A percentile compares a stretch with the other conserved stretches of the same genome.
These are phyloP conservation scores for Philhelius pedissequus DNA, from an alignment of 2,888 invertebrate genomes.

Conservation along the genomic window DNA sequence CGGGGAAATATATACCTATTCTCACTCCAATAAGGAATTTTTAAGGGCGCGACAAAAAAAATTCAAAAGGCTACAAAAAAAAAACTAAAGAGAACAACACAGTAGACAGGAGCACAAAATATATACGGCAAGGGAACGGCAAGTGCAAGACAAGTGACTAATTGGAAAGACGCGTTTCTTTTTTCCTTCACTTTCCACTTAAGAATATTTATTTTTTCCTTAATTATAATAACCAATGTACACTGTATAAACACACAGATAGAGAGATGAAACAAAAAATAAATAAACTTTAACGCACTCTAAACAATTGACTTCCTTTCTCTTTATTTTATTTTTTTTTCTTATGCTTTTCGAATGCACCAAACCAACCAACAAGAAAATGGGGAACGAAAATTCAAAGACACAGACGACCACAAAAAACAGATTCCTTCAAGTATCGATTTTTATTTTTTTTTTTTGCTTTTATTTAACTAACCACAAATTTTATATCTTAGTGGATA, in stretches of 20 bases:
- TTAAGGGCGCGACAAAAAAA: conserved; percentile 58
- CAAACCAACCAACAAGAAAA: conserved; percentile 31
- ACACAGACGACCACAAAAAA: conserved; percentile 47
- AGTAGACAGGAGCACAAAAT: conserved; percentile 17
- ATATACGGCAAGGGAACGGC: neutral
- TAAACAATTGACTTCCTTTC: conserved; percentile 29
- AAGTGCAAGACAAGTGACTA: conserved; percentile 34
- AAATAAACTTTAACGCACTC: conserved; percentile 33
- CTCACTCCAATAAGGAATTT: conserved; percentile 22
- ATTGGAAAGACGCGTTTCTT: conserved; percentile 47
- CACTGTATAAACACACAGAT: conserved; percentile 41
- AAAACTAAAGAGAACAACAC: conserved; percentile 11
- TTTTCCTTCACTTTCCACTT: neutral
- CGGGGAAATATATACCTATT: neutral
- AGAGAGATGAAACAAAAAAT: neutral
- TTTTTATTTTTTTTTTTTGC: conserved; percentile 44
- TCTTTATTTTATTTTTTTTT: conserved; percentile 10
- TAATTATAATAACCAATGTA: conserved; percentile 35
- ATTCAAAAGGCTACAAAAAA: conserved; percentile 15
- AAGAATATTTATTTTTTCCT: conserved; percentile 19
- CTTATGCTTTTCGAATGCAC: conserved; percentile 46
- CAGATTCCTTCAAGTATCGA: conserved; percentile 62
- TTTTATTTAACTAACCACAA: conserved; percentile 57
- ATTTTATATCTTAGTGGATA: conserved; percentile 13
- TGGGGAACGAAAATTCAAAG: conserved; percentile 33